Base-by-base conservation (phyloP, 1,140 invertebrate genomes). In the Saxidomus purpurata region DNA sequence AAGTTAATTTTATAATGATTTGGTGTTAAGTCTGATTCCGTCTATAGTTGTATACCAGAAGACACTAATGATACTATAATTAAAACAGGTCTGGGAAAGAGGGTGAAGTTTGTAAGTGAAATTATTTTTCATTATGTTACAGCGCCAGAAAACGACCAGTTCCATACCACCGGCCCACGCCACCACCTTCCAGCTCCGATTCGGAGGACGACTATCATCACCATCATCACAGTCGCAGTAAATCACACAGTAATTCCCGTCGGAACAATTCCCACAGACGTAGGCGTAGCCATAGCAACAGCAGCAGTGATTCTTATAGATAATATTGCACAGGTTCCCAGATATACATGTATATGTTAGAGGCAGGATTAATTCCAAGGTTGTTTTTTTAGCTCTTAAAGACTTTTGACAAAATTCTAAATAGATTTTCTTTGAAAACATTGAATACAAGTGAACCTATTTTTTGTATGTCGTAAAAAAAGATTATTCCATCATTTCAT, bases 151-250 rank as follows among this genome's bases (percentile, higher is more conserved):
- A 89, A 36, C 40, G 87, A 22, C 87, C 87, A 43, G 87, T 89
- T 47, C 87, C 87, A 2, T 89, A 89, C 87, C 87, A 89, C 55
- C 43, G 87, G n/a, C 87, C 87, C 8, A 89, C 87, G 19, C 87
- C 87, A 9, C 87, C 87, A 15, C 80, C 80, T 15, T 36, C 59
- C 15, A 83, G 80, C n/a, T 89, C 87, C 15, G 87, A 83, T 31
- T 83, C 79, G 19, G 81, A 84, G 0, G 80, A 89, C 31, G 77
- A 81, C 11, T 69, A 81, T 38, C 47, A 84, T 49, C 77, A 83
- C 49, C 81, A 49, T 43, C 67, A 69, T 28, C 79, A 63, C 9
- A 55, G 47, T 15, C 80, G 36, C 36, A 82, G 63, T 40, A 69
- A 59, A 55, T 59, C 77, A 0, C 87, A 40, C 22, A 83, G 67